These are phyloP conservation scores for Colinus virginianus DNA, from an alignment of 2,113 vertebrate genomes.

Conservation along the genomic window DNA sequence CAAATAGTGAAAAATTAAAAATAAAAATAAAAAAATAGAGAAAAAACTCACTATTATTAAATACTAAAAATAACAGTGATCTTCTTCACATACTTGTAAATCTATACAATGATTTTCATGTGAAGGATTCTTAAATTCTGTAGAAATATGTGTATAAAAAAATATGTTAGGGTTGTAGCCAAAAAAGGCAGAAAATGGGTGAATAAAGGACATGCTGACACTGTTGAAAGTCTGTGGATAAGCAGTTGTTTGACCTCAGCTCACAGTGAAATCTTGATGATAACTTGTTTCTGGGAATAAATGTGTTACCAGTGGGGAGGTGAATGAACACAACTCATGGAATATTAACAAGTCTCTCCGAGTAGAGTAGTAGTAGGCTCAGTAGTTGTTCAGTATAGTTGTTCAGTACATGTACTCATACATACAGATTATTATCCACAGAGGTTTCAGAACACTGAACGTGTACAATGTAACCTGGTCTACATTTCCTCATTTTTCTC, in stretches of 20 bases:
- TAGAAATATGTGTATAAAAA: fast-evolving
- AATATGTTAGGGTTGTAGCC: neutral
- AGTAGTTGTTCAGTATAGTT: neutral
- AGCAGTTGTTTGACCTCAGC: neutral
- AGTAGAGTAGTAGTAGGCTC: neutral
- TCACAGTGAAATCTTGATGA: neutral
- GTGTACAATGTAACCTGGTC: neutral
- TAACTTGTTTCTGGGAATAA: neutral
- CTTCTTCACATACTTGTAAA: neutral
- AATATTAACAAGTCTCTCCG: neutral
- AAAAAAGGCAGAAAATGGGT: neutral
- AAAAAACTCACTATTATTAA: neutral
- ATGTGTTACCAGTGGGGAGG: neutral
- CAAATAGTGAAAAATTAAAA: neutral
- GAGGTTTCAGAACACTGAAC: neutral
- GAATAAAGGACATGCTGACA: neutral
- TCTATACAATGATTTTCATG: neutral
- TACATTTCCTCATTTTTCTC: neutral
- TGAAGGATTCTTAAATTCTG: neutral
- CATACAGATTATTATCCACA: neutral
- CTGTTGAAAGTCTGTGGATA: neutral
- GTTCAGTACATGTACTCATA: neutral
- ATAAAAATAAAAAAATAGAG: neutral
- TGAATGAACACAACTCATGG: neutral
- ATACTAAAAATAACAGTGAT: neutral